Evolutionary conservation across 2,113 vertebrate species (phyloP), one percentile per base, ranked within the genome.

Genomic region (Alectura lathami): DNA sequence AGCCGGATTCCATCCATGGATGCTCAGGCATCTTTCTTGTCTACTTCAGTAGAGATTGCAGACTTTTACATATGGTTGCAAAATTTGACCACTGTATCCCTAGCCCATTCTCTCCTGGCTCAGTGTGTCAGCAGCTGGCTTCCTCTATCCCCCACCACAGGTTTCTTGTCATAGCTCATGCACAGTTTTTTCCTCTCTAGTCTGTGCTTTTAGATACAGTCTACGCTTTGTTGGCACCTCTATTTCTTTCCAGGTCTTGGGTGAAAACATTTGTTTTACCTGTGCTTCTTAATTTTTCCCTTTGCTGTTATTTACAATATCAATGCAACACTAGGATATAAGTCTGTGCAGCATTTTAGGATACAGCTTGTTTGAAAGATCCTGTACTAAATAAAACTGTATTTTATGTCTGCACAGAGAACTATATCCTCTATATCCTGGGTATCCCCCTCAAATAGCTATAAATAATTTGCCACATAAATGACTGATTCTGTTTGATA

Each of bases 361-460:
- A 86, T 78, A 86, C 75, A 83, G 47, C 16, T 75, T 93, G 34
- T 57, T 88, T 96, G 83, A 94, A 88, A 91, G 36, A 74, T 69
- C 38, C 47, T 95, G 4, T 51, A 69, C 56, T 74, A 80, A 93
- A 93, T 86, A 93, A 93, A 94, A 80, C 34, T 83, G 24, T 80
- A 53, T n/a, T 88, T 92, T 92, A 93, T 95, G 62, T 91, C 87
- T 93, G 43, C 59, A 59, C 54, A 81, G 80, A 93, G 83, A 95
- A 83, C 85, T 86, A 42, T 89, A 88, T 89, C 27, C 48, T 2
- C 85, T 86, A 42, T 89, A 88, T 89, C 27, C 48, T 2, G 5
- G 34, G 53, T 83, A 74, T 95, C 26, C 72, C 29, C 23, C 45
- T 94, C 85, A 86, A 54, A 50, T 62, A 54, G 66, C 77, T 69